A percentile compares a stretch with the other conserved stretches of the same genome.
phyloP scores from a whole-genome alignment of 2,797 vertebrate genomes.

The Hypotaenidia okinawae region DNA sequence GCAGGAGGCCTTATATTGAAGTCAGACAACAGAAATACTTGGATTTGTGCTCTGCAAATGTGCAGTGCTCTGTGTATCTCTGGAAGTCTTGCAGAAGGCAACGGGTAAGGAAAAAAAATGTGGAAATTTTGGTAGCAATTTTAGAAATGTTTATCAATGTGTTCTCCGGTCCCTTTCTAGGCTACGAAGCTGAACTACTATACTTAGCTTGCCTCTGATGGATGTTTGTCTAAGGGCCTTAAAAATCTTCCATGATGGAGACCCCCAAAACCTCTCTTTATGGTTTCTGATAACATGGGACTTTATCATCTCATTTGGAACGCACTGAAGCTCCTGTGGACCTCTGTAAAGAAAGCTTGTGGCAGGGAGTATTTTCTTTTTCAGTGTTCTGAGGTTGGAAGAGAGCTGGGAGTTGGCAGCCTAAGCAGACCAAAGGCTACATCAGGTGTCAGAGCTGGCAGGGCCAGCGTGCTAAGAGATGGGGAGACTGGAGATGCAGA shows the following conservation, averaged over 20 bases:
- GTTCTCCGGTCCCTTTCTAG: neutral
- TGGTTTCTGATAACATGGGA: neutral
- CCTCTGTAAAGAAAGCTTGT: neutral
- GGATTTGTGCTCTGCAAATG: neutral
- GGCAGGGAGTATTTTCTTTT: neutral
- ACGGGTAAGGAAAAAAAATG: neutral
- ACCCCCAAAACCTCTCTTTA: constrained; percentile 8
- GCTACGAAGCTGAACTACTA: neutral
- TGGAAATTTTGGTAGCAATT: neutral
- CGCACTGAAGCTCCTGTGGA: neutral
- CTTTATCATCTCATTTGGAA: neutral
- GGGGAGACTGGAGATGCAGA: neutral
- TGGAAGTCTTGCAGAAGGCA: neutral
- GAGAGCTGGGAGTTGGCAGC: neutral
- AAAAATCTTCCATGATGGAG: neutral
- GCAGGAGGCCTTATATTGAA: neutral
- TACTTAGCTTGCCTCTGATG: neutral
- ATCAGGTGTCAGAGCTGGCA: constrained; percentile 34
- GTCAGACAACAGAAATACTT: neutral
- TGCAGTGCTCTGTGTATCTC: neutral
- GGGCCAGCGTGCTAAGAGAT: neutral
- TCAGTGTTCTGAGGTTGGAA: neutral
- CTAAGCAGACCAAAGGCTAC: neutral
- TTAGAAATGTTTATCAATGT: neutral
- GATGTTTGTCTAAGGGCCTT: constrained; percentile 12